phyloP scores from a whole-genome alignment of 2,797 vertebrate species.

The Podarcis lilfordi region DNA sequence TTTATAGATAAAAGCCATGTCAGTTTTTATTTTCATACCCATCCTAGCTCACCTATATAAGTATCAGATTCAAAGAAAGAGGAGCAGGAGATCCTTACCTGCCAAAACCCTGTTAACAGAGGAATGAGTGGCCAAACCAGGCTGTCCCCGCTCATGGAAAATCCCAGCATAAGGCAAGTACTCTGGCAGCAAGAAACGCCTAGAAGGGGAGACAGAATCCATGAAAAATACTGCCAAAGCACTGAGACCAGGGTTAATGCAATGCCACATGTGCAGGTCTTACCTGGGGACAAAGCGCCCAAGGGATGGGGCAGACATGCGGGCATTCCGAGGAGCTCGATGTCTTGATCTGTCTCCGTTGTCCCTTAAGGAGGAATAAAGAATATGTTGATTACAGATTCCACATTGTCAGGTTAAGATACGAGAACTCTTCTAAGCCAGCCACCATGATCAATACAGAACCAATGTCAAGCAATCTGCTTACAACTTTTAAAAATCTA shows the following conservation, averaged over 20 bases:
- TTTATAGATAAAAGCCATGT: background rate
- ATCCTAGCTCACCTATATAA: background rate
- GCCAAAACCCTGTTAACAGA: slow-evolving; percentile 97
- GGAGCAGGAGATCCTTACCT: slow-evolving; percentile 80
- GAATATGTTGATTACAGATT: slow-evolving; percentile 45
- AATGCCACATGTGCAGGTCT: slow-evolving; percentile 54
- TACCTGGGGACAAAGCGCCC: slow-evolving; percentile 96
- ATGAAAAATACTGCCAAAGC: slow-evolving; percentile 25
- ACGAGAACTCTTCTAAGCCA: slow-evolving; percentile 6
- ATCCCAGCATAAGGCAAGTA: slow-evolving; percentile 98
- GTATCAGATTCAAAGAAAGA: slow-evolving; percentile 32
- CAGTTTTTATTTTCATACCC: background rate
- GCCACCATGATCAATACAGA: background rate
- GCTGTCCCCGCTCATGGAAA: slow-evolving; percentile 97
- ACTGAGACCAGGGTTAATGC: background rate
- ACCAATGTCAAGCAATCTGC: background rate
- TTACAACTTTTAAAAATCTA: fast-evolving
- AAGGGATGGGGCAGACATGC: slow-evolving; percentile 96
- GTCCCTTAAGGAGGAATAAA: slow-evolving; percentile 82
- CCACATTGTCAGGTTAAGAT: background rate
- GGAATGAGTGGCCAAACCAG: slow-evolving; percentile 96
- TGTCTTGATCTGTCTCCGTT: slow-evolving; percentile 92
- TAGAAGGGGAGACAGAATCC: slow-evolving; percentile 67
- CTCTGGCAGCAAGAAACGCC: slow-evolving; percentile 95
- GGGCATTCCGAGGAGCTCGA: slow-evolving; percentile 92